Base-by-base conservation (phyloP, 2,113 vertebrate species). In the Synchiropus splendidus region DNA sequence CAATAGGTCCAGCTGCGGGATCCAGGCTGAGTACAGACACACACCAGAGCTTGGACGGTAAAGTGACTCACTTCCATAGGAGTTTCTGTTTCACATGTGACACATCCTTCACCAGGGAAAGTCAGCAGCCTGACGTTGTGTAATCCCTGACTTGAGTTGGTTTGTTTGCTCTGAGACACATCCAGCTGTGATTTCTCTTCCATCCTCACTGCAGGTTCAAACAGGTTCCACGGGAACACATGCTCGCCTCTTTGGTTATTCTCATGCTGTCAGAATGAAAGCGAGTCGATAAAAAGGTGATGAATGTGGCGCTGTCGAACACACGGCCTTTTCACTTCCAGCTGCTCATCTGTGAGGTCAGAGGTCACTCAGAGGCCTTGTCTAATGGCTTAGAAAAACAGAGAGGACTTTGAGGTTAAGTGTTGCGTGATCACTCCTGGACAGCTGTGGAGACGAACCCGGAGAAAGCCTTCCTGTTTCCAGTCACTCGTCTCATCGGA, bases 371-470 rank as follows among this genome's bases (percentile, higher is more conserved):
- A 54, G 55, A 15, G 39, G 27, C 11, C 21, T 53, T 36, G 47
- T 61, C 43, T 59, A 18, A 45, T 69, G 55, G 54, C 59, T 31
- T 51, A 60, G 64, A 77, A 53, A 13, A 45, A 52, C 64, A 40
- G 55, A 85, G 21, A 38, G 52, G 84, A 83, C 75, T 74, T 70
- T 62, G 50, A 45, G 10, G 45, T 67, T 60, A 43, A 50, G 64
- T 64, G 14, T 39, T 58, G 64, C 50, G 47, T 87, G 80, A 82
- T 69, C 54, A 83, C 75, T 83, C 54, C 27, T 52, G 60, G 61
- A 77, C 49, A 81, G 54, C 70, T 85, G 71, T 36, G 58, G 54
- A 31, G 62, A 52, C 50, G 18, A 45, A 6, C 61, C 37, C 54
- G 32, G 56, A 15, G 6, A 45, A 54, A 70, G 52, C 41, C 57